Evolutionary conservation across 2,888 invertebrate genomes (phyloP).

Genomic region (Aricia artaxerxes): DNA sequence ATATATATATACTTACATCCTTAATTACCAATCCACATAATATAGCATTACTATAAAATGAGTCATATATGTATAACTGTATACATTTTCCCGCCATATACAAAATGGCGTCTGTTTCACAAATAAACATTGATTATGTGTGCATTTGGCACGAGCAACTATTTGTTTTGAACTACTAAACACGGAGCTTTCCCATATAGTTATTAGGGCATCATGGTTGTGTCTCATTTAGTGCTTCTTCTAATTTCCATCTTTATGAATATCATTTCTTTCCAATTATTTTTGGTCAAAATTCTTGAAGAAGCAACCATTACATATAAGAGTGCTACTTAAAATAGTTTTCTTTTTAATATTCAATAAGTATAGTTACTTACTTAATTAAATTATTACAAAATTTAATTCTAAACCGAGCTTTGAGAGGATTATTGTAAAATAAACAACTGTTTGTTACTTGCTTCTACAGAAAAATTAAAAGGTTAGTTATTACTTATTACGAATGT

Average conservation of each 20-base stretch:
- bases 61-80: background rate
- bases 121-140: conserved; percentile 57
- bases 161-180: conserved; percentile 59
- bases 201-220: background rate
- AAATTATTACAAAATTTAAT: background rate
- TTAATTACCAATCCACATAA: background rate
- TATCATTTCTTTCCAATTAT: background rate
- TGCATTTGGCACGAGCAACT: conserved; percentile 56
- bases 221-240: background rate
- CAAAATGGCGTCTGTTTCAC: conserved; percentile 37
- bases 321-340: no score
- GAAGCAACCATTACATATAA: background rate
- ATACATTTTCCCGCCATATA: conserved; percentile 28
- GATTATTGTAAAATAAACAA: background rate
- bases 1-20: no score
- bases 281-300: background rate
- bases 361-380: no score
- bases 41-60: background rate
- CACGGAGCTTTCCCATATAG: background rate
- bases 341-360: no score
- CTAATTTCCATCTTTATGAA: background rate
- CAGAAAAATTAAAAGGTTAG: background rate
- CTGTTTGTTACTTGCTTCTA: background rate
- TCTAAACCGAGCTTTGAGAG: background rate
- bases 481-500: background rate